These are phyloP conservation scores for Erebia aethiops DNA, from an alignment of 2,888 invertebrate species.

Conservation along the genomic window DNA sequence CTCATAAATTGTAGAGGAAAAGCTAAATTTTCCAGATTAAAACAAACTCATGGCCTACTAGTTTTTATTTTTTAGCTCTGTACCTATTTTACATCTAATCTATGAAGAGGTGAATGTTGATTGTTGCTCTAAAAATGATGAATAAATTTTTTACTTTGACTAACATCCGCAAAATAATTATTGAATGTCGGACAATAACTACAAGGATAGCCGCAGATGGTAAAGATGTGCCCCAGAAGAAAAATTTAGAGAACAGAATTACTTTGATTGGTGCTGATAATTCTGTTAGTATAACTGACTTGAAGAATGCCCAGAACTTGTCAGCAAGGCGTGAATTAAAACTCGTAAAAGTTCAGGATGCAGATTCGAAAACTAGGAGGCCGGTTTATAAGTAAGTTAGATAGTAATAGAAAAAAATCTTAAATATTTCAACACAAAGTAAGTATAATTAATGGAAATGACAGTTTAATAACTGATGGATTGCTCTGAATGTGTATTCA, in stretches of 20 bases:
- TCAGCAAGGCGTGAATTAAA: constrained; percentile 87
- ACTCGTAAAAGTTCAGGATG: constrained; percentile 86
- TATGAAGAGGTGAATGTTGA: too few species aligned
- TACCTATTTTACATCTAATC: too few species aligned
- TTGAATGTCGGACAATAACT: constrained; percentile 55
- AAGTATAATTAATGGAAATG: too few species aligned
- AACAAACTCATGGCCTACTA: too few species aligned
- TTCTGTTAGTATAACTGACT: constrained; percentile 81
- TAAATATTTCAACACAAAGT: too few species aligned
- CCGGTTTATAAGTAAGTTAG: constrained; percentile 85
- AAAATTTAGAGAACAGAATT: constrained; percentile 77
- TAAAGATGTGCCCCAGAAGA: constrained; percentile 73
- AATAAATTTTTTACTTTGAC: constrained; percentile 58
- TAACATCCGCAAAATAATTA: constrained; percentile 50
- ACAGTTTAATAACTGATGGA: background rate
- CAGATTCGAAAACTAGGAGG: constrained; percentile 86
- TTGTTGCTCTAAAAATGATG: constrained; percentile 43
- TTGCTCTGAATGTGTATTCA: too few species aligned
- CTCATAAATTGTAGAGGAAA: too few species aligned
- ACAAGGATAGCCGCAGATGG: constrained; percentile 67
- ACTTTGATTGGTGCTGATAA: constrained; percentile 85
- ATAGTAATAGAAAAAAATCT: too few species aligned
- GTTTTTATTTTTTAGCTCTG: too few species aligned
- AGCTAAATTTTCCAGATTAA: too few species aligned
- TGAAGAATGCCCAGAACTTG: constrained; percentile 87